Base-by-base conservation (phyloP, 1,140 invertebrate genomes). In the Drosophila yakuba region DNA sequence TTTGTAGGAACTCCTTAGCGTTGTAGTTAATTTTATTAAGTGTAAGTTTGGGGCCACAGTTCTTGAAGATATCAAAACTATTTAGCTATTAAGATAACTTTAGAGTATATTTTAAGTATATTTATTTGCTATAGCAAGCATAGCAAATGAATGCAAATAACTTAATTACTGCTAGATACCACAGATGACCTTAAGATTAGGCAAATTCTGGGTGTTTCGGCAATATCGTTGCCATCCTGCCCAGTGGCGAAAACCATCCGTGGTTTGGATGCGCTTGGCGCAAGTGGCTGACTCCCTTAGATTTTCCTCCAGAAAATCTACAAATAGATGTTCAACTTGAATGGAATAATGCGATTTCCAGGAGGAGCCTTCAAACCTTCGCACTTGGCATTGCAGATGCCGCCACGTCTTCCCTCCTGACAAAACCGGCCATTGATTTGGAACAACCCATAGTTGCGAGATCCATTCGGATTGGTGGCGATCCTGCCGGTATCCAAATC, bases 241-340 rank as follows among this genome's bases (percentile, higher is more conserved):
- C 96, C 96, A 96, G 25, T 94, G 93, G 20, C 95, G 94, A 80
- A 96, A 96, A 0, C 96, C 96, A 0, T 95, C 93, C 6, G 92
- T 78, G 5, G 94, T 91, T 66, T 94, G 94, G 20, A 96, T 94
- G 5, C 94, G 94, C 63, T 94, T 94, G 0, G 96, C 96, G 66
- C 96, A 96, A 2, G 77, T 75, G 0, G 95, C 94, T 66, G 95
- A 95, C 52, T 96, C 95, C 2, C 93, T 92, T 10, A 96, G 93
- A 52, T 96, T 94, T 58, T 96, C 95, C 58, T 96, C 94, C 44
- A 91, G 80, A 51, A 93, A 94, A 93, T 94, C 94, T 95, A 45
- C 0, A 75, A 35, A 11, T 14, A 57, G 23, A 32, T 32, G 7
- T 10, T 0, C 2, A 32, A 32, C 7, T 47, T 2, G 23, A 48